Evolutionary conservation across 2,797 vertebrate genomes (phyloP).

Genomic region (Momotus momota): DNA sequence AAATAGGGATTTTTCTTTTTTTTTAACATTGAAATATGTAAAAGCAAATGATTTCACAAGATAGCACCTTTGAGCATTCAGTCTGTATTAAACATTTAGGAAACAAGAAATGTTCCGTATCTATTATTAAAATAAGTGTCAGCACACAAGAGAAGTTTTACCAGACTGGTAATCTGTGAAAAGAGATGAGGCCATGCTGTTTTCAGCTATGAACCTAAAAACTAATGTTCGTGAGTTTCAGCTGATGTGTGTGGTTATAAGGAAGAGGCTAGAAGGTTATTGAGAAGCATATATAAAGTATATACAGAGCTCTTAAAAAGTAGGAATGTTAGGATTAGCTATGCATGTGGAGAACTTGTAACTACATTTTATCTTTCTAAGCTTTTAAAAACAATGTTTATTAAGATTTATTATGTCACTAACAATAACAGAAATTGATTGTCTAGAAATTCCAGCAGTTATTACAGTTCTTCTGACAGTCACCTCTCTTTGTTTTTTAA

Average conservation of each 20-base stretch:
- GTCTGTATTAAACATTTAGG: constrained; percentile 19
- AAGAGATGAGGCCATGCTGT: not conserved
- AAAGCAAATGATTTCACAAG: not conserved
- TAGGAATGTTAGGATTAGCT: not conserved
- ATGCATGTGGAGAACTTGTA: not conserved
- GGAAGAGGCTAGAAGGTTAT: not conserved
- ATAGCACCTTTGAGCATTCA: not conserved
- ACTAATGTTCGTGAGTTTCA: not conserved
- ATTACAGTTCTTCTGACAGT: not conserved
- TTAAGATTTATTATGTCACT: not conserved
- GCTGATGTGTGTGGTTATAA: not conserved
- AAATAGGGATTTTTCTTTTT: not conserved
- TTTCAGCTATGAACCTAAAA: not conserved
- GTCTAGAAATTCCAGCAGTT: not conserved
- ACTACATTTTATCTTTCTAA: not conserved
- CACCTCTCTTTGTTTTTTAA: not conserved
- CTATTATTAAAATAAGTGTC: not conserved
- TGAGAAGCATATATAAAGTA: not conserved
- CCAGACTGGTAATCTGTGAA: not conserved
- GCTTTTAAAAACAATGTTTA: not conserved
- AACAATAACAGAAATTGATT: not conserved
- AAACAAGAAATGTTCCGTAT: not conserved
- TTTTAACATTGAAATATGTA: not conserved
- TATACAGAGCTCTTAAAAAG: not conserved
- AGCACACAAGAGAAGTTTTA: not conserved